phyloP scores from a whole-genome alignment of 2,888 invertebrate genomes.

The Spicauda simplicius region DNA sequence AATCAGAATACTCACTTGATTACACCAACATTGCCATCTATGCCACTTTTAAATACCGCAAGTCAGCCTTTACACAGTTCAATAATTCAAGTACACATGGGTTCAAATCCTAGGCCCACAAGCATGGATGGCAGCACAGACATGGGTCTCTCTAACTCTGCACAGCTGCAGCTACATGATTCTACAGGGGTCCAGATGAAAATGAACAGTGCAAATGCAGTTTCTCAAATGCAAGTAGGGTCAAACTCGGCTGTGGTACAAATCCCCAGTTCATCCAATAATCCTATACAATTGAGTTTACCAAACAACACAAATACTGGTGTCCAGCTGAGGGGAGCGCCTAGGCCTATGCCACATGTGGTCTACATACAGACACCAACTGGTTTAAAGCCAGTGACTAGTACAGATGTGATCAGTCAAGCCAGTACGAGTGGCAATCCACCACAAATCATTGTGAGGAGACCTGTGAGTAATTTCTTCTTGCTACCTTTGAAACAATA shows the following conservation, averaged over 20 bases:
- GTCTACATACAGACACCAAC: constrained; percentile 86
- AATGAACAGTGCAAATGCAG: constrained; percentile 62
- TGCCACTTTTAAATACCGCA: constrained; percentile 72
- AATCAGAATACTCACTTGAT: constrained; percentile 72
- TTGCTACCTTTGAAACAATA: background rate
- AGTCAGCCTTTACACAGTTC: constrained; percentile 71
- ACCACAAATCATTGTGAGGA: constrained; percentile 79
- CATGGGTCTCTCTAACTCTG: constrained; percentile 64
- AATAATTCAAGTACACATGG: constrained; percentile 79
- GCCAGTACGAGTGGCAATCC: constrained; percentile 80
- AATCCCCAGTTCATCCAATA: constrained; percentile 70
- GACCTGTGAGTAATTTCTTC: constrained; percentile 72
- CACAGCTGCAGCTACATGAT: constrained; percentile 68
- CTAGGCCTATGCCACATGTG: constrained; percentile 80
- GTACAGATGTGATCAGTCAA: constrained; percentile 77
- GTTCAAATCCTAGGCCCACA: constrained; percentile 62
- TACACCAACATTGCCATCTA: constrained; percentile 65
- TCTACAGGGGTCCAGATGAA: constrained; percentile 65
- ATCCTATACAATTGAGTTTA: constrained; percentile 67
- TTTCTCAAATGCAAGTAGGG: constrained; percentile 73
- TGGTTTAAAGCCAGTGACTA: constrained; percentile 77
- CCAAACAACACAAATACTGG: constrained; percentile 54
- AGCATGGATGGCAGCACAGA: constrained; percentile 69
- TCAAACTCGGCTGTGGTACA: constrained; percentile 67
- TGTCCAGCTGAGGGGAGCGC: constrained; percentile 63